Evolutionary conservation across 2,797 vertebrate genomes (phyloP).

Genomic region (Enteromius mattozi): DNA sequence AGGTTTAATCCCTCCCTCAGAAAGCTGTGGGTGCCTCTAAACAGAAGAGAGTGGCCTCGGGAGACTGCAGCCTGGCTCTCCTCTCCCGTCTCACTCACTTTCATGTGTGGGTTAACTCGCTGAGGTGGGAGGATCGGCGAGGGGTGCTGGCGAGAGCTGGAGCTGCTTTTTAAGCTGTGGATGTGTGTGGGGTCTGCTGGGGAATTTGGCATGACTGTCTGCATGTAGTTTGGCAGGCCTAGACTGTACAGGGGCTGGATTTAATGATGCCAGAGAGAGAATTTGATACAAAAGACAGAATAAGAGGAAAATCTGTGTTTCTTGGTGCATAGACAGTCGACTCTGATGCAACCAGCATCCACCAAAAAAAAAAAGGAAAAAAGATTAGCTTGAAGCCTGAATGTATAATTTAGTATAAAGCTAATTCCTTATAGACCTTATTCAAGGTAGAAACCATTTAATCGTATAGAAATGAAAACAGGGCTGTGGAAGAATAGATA

Average conservation of each 20-base stretch:
- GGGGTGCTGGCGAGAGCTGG: slow-evolving; percentile 29
- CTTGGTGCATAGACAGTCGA: background rate
- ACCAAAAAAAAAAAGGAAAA: background rate
- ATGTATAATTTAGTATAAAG: slow-evolving; percentile 3
- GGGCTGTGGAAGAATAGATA: background rate
- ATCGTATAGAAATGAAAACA: background rate
- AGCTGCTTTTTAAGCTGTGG: slow-evolving; percentile 37
- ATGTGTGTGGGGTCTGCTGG: slow-evolving; percentile 52
- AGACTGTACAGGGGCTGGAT: slow-evolving; percentile 44
- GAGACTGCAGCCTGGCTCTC: slow-evolving; percentile 47
- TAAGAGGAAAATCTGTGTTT: slow-evolving; percentile 19
- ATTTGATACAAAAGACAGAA: slow-evolving; percentile 24
- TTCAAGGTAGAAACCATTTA: background rate
- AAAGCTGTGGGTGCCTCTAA: slow-evolving; percentile 48
- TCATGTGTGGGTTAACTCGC: slow-evolving; percentile 46
- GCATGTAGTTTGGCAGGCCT: slow-evolving; percentile 48
- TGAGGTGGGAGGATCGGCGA: slow-evolving; percentile 38
- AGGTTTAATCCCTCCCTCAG: slow-evolving; percentile 42
- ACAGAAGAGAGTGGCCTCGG: slow-evolving; percentile 46
- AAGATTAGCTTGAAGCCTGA: slow-evolving; percentile 3
- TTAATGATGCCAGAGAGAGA: slow-evolving; percentile 48
- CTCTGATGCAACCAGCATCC: slow-evolving; percentile 3
- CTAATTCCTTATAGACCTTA: slow-evolving; percentile 2
- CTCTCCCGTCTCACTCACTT: slow-evolving; percentile 27
- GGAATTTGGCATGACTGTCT: slow-evolving; percentile 45